A percentile compares a stretch with the other conserved stretches of the same genome.
Conservation (phyloP, 2,113 vertebrate genomes). For the Tapirus terrestris region DNA sequence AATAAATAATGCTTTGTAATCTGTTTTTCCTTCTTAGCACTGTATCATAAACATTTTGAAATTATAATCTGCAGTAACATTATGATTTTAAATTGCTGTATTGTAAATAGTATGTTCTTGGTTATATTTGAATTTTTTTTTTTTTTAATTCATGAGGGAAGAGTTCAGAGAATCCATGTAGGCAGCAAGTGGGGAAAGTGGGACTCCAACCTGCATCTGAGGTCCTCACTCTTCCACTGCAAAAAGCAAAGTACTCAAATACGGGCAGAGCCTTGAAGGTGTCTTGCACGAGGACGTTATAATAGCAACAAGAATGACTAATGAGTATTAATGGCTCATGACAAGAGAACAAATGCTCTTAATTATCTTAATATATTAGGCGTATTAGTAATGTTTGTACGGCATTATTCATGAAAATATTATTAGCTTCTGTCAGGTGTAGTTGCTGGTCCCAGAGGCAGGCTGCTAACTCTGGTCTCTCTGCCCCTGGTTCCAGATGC, state of each 20-base stretch:
- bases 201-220: neutral
- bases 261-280: neutral
- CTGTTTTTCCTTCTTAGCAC: neutral
- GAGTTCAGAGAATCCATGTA: neutral
- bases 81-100: neutral
- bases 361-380: conserved; percentile 6
- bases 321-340: conserved; percentile 57
- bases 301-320: conserved; percentile 42
- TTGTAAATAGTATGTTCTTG: neutral
- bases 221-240: neutral
- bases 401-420: conserved; percentile 50
- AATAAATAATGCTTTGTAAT: neutral
- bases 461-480: neutral
- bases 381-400: neutral
- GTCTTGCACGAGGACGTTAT: neutral
- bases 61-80: neutral
- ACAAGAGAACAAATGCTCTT: conserved; percentile 46
- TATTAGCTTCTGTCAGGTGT: neutral
- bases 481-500: neutral
- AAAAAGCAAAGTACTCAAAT: neutral
- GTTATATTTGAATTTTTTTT: neutral
- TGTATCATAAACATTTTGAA: neutral
- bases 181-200: neutral
- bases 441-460: neutral
- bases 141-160: neutral